Base-by-base conservation (phyloP, 2,113 vertebrate genomes). In the Panthera uncia region DNA sequence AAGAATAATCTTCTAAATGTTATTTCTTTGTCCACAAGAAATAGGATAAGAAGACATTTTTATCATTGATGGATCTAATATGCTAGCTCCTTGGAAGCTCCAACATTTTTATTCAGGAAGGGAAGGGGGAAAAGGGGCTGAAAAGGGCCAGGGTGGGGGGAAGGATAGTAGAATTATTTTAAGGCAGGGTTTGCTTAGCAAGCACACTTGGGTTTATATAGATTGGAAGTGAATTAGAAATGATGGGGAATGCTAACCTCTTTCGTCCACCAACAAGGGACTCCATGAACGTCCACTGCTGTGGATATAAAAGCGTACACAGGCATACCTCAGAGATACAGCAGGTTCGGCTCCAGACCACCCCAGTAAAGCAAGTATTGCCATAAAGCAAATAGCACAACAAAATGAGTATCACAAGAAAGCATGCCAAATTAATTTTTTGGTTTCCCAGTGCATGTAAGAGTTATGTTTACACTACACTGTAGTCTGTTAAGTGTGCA, bases 1-100 rank as follows among this genome's bases (percentile, higher is more conserved):
- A 95, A 61, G 80, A 61, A 74, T 41, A 90, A 97, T 89, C 91
- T 95, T 93, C 85, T 9, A 87, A 96, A 81, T 61, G 55, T 80
- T 79, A 73, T 74, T 81, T 89, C 76, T 89, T 95, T 13, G n/a
- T 86, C 61, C 78, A 94, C 23, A 95, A 92, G 61, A 82, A 78
- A 96, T 50, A 41, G 1, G 15, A 18, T 33, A 38, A 92, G 89
- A 71, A 69, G 55, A 83, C 63, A 79, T 29, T 50, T 80, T 87
- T 90, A 68, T 50, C 52, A 36, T 8, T 89, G 78, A 79, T 45
- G 45, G 31, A 97, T 85, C 5, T 68, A 91, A 86, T 65, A 68
- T 33, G 23, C 41, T 68, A 79, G 36, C 31, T 95, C 52, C 45
- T 10, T 31, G 12, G 81, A 48, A 63, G 69, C 57, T n/a, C 80